These are phyloP conservation scores for Cantharis lateralis DNA, from an alignment of 2,888 invertebrate genomes.

Conservation along the genomic window DNA sequence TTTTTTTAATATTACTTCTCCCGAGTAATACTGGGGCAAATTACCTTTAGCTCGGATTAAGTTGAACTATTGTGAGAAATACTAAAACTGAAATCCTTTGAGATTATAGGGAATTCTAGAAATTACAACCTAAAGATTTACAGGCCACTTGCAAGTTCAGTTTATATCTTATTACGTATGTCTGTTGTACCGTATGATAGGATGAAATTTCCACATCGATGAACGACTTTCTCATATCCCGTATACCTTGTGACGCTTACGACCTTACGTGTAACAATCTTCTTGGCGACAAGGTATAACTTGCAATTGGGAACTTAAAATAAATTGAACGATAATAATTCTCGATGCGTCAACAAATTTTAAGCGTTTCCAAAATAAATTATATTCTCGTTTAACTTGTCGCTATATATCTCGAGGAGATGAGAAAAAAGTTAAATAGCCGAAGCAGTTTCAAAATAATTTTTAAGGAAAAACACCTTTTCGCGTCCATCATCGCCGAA, in stretches of 20 bases:
- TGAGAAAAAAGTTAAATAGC: neutral
- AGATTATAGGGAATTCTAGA: slow-evolving; percentile 24
- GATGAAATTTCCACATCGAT: slow-evolving; percentile 38
- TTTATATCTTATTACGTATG: slow-evolving; percentile 41
- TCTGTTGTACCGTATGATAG: slow-evolving; percentile 41
- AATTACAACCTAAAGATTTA: slow-evolving; percentile 30
- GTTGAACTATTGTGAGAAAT: slow-evolving; percentile 2
- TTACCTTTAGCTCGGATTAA: neutral
- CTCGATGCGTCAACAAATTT: neutral
- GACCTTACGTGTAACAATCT: slow-evolving; percentile 37
- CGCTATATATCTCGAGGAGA: neutral
- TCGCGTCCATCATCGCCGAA: too few species aligned
- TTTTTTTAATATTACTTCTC: neutral
- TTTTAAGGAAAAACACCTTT: neutral
- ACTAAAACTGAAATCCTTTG: slow-evolving; percentile 9
- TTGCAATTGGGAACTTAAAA: slow-evolving; percentile 25
- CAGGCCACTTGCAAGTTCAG: slow-evolving; percentile 38
- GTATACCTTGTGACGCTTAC: slow-evolving; percentile 37
- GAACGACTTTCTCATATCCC: slow-evolving; percentile 40
- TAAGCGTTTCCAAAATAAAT: neutral
- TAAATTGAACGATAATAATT: neutral
- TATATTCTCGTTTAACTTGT: neutral
- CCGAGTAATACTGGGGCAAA: neutral
- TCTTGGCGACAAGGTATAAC: slow-evolving; percentile 34
- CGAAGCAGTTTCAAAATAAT: neutral